phyloP scores from a whole-genome alignment of 1,140 invertebrate species.

The Wiebesia pumilae region DNA sequence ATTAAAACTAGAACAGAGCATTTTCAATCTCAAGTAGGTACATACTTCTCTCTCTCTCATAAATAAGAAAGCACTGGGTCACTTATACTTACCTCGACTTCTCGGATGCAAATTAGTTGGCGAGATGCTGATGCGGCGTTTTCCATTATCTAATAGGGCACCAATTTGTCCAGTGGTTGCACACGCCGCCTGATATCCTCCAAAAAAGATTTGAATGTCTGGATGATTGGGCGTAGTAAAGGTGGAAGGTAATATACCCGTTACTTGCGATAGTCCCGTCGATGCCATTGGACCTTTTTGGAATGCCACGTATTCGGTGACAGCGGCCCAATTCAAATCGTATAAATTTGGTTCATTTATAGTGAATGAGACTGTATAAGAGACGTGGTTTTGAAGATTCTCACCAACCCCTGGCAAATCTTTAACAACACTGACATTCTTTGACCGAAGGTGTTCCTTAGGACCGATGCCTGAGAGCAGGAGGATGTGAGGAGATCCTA shows the following conservation, averaged over 20 bases:
- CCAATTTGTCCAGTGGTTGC: conserved; percentile 75
- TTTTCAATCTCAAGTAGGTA: no score
- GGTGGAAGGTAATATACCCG: conserved; percentile 78
- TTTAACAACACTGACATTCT: conserved; percentile 74
- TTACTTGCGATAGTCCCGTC: conserved; percentile 79
- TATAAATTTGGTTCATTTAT: conserved; percentile 76
- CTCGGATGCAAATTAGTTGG: conserved; percentile 75
- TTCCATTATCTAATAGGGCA: conserved; percentile 77
- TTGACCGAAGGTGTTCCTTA: conserved; percentile 74
- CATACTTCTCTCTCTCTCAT: no score
- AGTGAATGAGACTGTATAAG: conserved; percentile 74
- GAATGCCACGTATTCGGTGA: conserved; percentile 78
- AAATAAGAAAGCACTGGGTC: background rate
- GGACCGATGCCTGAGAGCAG: conserved; percentile 83
- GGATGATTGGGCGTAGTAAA: conserved; percentile 77
- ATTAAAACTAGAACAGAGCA: no score
- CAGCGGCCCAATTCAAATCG: conserved; percentile 78
- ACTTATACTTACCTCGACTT: conserved; percentile 71
- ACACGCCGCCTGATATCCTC: conserved; percentile 80
- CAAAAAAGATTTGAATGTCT: conserved; percentile 82
- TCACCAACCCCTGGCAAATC: conserved; percentile 85
- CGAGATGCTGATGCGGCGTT: conserved; percentile 73
- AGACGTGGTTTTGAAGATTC: conserved; percentile 85
- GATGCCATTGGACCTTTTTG: conserved; percentile 78
- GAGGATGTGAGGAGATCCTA: conserved; percentile 81